A percentile compares a stretch with the other conserved stretches of the same genome.
phyloP scores from a whole-genome alignment of 2,888 invertebrate genomes.

The Andrena bucephala region DNA sequence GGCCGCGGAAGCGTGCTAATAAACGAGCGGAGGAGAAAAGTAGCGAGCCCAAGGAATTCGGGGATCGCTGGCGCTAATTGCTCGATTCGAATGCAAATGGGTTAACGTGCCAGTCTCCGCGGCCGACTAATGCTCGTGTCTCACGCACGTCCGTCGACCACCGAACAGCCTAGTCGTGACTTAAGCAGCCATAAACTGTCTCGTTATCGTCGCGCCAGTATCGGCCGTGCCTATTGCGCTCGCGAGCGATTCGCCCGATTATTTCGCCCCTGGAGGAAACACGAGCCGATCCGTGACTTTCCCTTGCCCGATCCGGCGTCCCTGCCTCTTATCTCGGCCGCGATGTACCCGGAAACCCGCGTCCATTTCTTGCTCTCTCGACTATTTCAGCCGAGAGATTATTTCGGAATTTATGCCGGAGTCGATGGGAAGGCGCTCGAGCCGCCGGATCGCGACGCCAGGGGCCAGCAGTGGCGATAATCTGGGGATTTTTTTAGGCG shows the following conservation, averaged over 20 bases:
- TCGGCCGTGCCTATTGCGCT: slow-evolving; percentile 27
- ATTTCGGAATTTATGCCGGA: neutral
- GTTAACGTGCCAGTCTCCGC: slow-evolving; percentile 18
- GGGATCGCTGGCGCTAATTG: slow-evolving; percentile 5
- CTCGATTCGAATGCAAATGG: slow-evolving; percentile 35
- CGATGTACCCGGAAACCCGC: slow-evolving; percentile 31
- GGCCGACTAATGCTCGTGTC: slow-evolving; percentile 21
- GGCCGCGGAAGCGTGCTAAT: slow-evolving; percentile 7
- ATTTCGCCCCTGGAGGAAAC: slow-evolving; percentile 33
- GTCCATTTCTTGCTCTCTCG: neutral
- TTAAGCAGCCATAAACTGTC: slow-evolving; percentile 45
- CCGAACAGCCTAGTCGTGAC: slow-evolving; percentile 28
- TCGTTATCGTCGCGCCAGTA: slow-evolving; percentile 46
- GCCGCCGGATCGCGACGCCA: too few species aligned
- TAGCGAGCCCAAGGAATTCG: neutral
- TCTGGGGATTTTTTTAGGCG: too few species aligned
- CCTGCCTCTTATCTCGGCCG: slow-evolving; percentile 14
- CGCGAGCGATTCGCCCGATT: slow-evolving; percentile 39
- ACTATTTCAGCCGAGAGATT: neutral
- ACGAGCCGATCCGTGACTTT: slow-evolving; percentile 37
- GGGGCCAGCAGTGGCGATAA: too few species aligned
- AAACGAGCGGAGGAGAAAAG: neutral
- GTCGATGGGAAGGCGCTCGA: neutral
- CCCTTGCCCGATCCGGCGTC: slow-evolving; percentile 16
- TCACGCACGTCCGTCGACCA: slow-evolving; percentile 39